Percentiles rank a stretch among this genome's conserved stretches.
Evolutionary conservation across 2,113 vertebrate genomes (phyloP).

Genomic region (Lophotis ruficrista): DNA sequence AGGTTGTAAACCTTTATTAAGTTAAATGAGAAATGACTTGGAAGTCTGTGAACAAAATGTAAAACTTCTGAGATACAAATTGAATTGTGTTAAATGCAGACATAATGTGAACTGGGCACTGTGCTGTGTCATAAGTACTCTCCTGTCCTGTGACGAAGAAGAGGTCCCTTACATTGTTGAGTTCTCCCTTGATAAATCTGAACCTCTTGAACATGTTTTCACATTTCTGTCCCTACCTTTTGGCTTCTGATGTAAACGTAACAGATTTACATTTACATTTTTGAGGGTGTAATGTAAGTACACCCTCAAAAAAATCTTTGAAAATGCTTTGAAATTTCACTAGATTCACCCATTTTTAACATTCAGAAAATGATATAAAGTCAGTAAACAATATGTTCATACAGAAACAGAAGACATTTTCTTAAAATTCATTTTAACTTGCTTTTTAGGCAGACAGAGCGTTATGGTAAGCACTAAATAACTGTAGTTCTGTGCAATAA

Average conservation of each 20-base stretch:
- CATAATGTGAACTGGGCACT: background rate
- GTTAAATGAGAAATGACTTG: background rate
- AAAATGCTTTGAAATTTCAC: background rate
- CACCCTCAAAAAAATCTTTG: background rate
- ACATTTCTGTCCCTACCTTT: background rate
- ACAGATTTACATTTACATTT: background rate
- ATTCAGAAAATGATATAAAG: background rate
- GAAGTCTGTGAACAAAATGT: background rate
- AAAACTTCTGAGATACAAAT: background rate
- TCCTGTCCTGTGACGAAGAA: background rate
- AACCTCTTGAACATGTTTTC: background rate
- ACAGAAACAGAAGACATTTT: background rate
- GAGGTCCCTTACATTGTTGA: background rate
- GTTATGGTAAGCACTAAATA: background rate
- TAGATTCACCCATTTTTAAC: background rate
- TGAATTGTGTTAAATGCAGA: background rate
- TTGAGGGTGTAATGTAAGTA: background rate
- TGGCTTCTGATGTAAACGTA: background rate
- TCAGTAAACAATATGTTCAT: fast-evolving
- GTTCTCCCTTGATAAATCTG: background rate
- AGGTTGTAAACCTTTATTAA: background rate
- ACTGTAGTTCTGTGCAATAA: background rate
- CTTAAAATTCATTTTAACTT: background rate
- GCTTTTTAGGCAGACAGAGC: background rate
- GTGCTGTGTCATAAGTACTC: background rate